A percentile compares a stretch with the other conserved stretches of the same genome.
Conservation (phyloP, 2,888 invertebrate genomes). For the Tanytarsus gracilentus region DNA sequence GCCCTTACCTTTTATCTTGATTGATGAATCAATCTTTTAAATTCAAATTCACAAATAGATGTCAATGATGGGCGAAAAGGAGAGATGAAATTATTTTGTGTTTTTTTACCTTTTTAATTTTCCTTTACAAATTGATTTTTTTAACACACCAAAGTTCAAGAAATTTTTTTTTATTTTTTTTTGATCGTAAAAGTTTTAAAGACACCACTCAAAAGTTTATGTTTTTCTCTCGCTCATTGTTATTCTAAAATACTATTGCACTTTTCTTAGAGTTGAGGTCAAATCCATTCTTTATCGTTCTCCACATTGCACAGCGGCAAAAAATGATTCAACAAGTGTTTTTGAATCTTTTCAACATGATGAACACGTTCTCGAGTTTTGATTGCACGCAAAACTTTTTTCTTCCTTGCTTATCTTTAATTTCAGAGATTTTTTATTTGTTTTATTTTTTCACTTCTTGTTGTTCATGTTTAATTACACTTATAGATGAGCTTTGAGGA, state of each 20-base stretch:
- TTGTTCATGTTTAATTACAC: not conserved
- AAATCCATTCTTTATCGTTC: not conserved
- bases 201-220: no score
- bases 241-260: no score
- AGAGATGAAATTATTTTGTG: no score
- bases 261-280: slow-evolving; percentile 4
- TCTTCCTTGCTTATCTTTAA: slow-evolving; percentile 5
- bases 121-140: no score
- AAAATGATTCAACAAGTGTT: slow-evolving; percentile 24
- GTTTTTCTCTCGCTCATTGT: no score
- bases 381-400: not conserved
- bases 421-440: not conserved
- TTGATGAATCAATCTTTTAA: slow-evolving; percentile 11
- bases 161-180: no score
- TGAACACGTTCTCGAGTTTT: slow-evolving; percentile 20
- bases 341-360: slow-evolving; percentile 20
- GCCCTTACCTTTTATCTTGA: slow-evolving; percentile 13
- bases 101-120: no score
- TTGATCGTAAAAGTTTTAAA: no score
- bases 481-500: no score
- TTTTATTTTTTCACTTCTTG: not conserved
- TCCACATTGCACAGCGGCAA: not conserved
- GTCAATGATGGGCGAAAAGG: not conserved
- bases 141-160: no score
- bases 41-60: not conserved